Base-by-base conservation (phyloP, 2,113 vertebrate genomes). In the Picathartes gymnocephalus region DNA sequence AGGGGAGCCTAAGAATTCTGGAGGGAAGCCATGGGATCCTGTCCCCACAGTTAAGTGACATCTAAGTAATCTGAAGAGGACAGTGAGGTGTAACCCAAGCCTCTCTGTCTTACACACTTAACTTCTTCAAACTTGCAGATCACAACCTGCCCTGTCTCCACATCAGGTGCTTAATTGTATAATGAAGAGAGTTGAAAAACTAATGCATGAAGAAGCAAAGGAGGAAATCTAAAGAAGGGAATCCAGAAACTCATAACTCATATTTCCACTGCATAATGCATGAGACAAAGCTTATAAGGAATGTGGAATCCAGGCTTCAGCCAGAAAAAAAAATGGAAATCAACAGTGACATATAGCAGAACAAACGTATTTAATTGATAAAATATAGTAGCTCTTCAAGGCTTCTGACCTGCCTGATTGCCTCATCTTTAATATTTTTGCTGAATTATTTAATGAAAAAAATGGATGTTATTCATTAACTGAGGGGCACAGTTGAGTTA, bases 391-490 rank as follows among this genome's bases (percentile, higher is more conserved):
- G 7, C 87, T 93, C n/a, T 90, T 92, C 47, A 97, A 91, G 47
- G 78, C 85, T 86, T 88, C n/a, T 80, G 39, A 40, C 19, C 85
- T 47, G 74, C 20, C 22, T 44, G 62, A 72, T 50, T 82, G 40
- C 23, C 24, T 40, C 40, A 65, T 81, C 42, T 93, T 80, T 48
- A 80, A 93, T 42, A n/a, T 72, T 95, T 81, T 89, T 51, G 27
- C 42, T 95, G 62, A 57, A 48, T 92, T 58, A 50, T 94, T 97
- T 94, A 73, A 79, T 37, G n/a, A n/a, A 95, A 93, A 54, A 58
- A 96, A 95, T 82, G 4, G 72, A 71, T 65, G 25, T 18, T 83
- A 42, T 81, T 88, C 24, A 50, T 95, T 96, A 93, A 92, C 88
- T 78, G 62, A 93, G 35, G 21, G 20, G 57, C 44, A 78, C 19